phyloP scores from a whole-genome alignment of 37 sponge, comb jelly and placozoan genomes.

The Dysidea cf. avara region DNA sequence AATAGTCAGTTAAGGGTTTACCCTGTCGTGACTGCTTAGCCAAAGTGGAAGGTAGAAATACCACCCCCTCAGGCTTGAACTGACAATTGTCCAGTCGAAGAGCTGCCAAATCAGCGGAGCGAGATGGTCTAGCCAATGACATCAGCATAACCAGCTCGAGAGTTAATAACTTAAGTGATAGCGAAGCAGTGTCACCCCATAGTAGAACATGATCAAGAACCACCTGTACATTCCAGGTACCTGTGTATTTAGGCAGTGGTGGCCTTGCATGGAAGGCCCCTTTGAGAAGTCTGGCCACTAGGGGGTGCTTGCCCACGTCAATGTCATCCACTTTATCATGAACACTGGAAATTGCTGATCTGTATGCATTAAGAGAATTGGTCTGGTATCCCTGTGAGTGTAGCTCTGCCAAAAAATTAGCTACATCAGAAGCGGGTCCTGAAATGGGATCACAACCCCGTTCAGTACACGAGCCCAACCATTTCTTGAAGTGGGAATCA shows the following conservation, averaged over 20 bases:
- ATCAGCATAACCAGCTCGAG: conserved; percentile 17
- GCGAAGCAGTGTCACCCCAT: conserved; percentile 9
- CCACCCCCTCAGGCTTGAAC: conserved; percentile 27
- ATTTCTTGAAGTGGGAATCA: conserved; percentile 5
- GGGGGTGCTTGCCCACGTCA: conserved; percentile 45
- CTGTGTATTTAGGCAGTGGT: conserved; percentile 12
- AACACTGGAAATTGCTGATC: conserved; percentile 45
- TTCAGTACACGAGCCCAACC: too few species aligned
- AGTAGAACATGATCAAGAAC: conserved; percentile 5
- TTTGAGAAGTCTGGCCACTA: conserved; percentile 19
- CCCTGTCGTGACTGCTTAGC: conserved; percentile 21
- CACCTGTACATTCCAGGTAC: conserved; percentile 37
- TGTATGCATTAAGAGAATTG: too few species aligned
- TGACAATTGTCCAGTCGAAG: not conserved
- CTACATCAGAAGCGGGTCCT: conserved; percentile 34
- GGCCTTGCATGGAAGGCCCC: conserved; percentile 34
- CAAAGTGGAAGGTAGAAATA: conserved; percentile 16
- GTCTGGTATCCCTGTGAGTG: conserved; percentile 27
- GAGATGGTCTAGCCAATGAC: conserved; percentile 31
- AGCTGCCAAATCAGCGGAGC: conserved; percentile 24
- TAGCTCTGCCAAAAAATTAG: conserved; percentile 46
- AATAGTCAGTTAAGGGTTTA: conserved; percentile 17
- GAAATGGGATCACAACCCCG: conserved; percentile 60
- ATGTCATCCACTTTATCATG: conserved; percentile 34
- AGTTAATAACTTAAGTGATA: conserved; percentile 8